Percentiles rank a stretch among this genome's conserved stretches.
These are phyloP conservation scores for Meloe dianella DNA, from an alignment of 2,888 invertebrate species.

Conservation along the genomic window DNA sequence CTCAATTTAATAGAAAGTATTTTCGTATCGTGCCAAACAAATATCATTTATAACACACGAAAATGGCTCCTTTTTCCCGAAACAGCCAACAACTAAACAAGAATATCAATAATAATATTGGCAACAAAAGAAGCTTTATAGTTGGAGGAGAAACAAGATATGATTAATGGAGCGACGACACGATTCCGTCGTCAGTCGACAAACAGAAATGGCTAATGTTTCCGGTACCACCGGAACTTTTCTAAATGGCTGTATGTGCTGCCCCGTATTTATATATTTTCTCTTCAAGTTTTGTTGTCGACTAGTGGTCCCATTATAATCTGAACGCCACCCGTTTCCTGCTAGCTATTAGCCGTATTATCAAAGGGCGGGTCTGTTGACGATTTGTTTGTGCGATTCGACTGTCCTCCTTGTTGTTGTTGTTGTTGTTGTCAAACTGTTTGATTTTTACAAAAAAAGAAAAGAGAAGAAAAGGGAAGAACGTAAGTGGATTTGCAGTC, in stretches of 20 bases:
- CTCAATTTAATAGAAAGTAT: conserved; percentile 31
- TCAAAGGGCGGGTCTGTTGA: conserved; percentile 56
- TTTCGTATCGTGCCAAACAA: conserved; percentile 54
- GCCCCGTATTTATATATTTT: conserved; percentile 19
- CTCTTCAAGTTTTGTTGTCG: conserved; percentile 11
- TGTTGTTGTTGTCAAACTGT: conserved; percentile 25
- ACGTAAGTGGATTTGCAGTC: conserved; percentile 53
- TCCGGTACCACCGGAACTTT: conserved; percentile 59
- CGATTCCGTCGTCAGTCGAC: conserved; percentile 33
- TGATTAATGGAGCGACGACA: conserved; percentile 53
- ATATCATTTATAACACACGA: conserved; percentile 58
- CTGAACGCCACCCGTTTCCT: conserved; percentile 56
- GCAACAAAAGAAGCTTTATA: conserved; percentile 49
- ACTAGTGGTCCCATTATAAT: conserved; percentile 28
- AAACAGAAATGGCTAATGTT: conserved; percentile 59
- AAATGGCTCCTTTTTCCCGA: conserved; percentile 47
- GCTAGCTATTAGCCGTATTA: conserved; percentile 58
- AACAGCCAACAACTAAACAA: conserved; percentile 52
- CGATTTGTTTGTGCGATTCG: conserved; percentile 53
- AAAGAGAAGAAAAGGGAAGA: conserved; percentile 28
- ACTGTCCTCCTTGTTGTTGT: not conserved
- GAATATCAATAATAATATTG: conserved; percentile 60
- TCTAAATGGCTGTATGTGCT: conserved; percentile 55
- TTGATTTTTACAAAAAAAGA: conserved; percentile 28
- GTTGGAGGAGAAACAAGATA: conserved; percentile 52